Evolutionary conservation across 2,888 invertebrate species (phyloP), one percentile per base, ranked within the genome.

Genomic region (Amphipyra tragopoginis): DNA sequence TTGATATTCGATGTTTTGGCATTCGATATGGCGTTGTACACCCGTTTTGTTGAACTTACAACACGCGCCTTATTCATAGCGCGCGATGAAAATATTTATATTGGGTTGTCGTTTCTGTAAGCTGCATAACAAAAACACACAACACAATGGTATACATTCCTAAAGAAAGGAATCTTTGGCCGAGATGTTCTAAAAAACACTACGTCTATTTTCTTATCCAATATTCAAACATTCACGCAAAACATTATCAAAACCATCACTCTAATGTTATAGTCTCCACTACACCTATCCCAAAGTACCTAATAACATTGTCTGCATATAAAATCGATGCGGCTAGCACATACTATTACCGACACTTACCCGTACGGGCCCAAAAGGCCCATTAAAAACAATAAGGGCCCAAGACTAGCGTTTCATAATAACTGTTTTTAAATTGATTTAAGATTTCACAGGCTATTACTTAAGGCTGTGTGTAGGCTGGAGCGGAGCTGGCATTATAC

Each of bases 391-490:
- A 84, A 84, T 84, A 85, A 82, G 69, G 76, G 72, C 52, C 58
- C 29, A 13, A 64, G 60, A 55, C 63, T 61, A 70, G 52, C 65
- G 56, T 56, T 71, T 57, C 68, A 63, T 89, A 89, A 89, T 88
- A 84, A 85, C 88, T 81, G 86, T 82, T 85, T 86, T 88, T 85
- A 89, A 88, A 88, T 89, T 87, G 87, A 89, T 89, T 89, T 89
- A 83, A 88, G 85, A 89, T 89, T 89, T 89, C 88, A 88, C 88
- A 89, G 86, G 68, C 84, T 75, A 86, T 89, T 83, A 85, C 72
- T 83, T 81, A 81, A 73, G 65, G 72, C 56, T 52, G 65, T 56
- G 67, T 65, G 63, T 74, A 68, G 57, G 65, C 3, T 65, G 75
- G 50, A 10, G 50, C 1, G 36, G 7, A 13, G 14, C 21, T 33